These are phyloP conservation scores for Trachemys scripta DNA, from an alignment of 2,113 vertebrate genomes.

Conservation along the genomic window DNA sequence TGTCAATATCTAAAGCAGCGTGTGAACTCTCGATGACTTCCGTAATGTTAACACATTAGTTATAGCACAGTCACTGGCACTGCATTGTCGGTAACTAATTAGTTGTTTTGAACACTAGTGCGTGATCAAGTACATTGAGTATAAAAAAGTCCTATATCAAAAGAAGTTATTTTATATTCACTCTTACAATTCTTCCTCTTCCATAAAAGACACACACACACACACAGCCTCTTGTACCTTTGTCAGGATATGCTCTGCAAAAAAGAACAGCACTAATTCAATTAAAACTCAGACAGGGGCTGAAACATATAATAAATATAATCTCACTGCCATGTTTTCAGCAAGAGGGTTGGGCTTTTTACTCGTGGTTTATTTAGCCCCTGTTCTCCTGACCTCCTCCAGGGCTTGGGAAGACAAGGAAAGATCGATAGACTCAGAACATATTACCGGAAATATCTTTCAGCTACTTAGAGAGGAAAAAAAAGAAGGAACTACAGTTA, in stretches of 20 bases:
- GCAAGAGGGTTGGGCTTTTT: neutral
- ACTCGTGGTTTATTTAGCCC: neutral
- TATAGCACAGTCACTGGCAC: slow-evolving; percentile 44
- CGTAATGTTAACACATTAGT: slow-evolving; percentile 59
- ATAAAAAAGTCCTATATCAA: neutral
- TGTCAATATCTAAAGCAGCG: slow-evolving; percentile 42
- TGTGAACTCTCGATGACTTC: slow-evolving; percentile 53
- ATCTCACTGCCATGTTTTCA: neutral
- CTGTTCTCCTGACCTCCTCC: neutral
- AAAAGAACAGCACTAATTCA: neutral
- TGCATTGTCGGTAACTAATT: slow-evolving; percentile 37
- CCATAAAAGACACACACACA: neutral
- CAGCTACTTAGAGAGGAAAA: neutral
- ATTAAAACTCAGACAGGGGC: neutral
- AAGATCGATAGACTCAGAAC: neutral
- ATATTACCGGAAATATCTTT: neutral
- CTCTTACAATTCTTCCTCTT: neutral
- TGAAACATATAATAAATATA: neutral
- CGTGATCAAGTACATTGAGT: neutral
- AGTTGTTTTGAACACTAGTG: neutral
- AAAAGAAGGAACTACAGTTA: neutral
- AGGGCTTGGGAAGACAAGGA: neutral
- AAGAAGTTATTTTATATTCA: neutral
- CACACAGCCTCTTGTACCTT: neutral
- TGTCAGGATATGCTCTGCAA: neutral